A percentile compares a stretch with the other conserved stretches of the same genome.
Evolutionary conservation across 2,797 vertebrate genomes (phyloP).

Genomic region (Sebastes itinus): DNA sequence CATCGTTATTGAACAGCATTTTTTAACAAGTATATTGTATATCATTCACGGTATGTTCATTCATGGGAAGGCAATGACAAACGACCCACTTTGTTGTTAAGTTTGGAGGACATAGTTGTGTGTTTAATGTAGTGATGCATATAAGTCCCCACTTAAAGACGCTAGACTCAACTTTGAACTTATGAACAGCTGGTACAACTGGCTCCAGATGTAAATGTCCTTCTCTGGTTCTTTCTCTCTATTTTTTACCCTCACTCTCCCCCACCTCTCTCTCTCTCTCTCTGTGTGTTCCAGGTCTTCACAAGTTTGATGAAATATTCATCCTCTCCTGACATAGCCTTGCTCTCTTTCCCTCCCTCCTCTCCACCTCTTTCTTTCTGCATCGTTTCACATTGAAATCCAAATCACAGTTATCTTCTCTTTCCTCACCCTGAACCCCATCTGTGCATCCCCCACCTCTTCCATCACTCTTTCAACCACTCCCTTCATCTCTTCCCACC

Average conservation of each 20-base stretch:
- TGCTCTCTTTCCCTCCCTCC: conserved; percentile 28
- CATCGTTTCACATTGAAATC: conserved; percentile 51
- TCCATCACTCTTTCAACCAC: conserved; percentile 17
- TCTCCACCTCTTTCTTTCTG: conserved; percentile 17
- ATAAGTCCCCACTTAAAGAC: not conserved
- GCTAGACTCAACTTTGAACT: not conserved
- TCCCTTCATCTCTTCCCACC: conserved; percentile 4
- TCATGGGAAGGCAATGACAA: too few species aligned
- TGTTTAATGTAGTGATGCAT: not conserved
- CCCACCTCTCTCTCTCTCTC: not conserved
- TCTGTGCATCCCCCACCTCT: conserved; percentile 29
- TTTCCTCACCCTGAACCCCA: conserved; percentile 36
- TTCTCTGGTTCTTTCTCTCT: not conserved
- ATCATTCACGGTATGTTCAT: not conserved
- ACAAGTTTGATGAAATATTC: conserved; percentile 63
- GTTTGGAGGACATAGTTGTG: not conserved
- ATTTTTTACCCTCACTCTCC: not conserved
- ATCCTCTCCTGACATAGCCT: conserved; percentile 47
- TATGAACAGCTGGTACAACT: conserved; percentile 7
- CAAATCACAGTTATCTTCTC: conserved; percentile 39
- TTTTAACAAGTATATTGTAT: not conserved
- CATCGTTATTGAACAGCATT: not conserved
- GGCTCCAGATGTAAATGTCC: not conserved
- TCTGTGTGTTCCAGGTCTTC: conserved; percentile 24
- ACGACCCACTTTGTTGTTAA: too few species aligned